These are phyloP conservation scores for Scytalopus superciliaris DNA, from an alignment of 2,113 vertebrate species.

Conservation along the genomic window DNA sequence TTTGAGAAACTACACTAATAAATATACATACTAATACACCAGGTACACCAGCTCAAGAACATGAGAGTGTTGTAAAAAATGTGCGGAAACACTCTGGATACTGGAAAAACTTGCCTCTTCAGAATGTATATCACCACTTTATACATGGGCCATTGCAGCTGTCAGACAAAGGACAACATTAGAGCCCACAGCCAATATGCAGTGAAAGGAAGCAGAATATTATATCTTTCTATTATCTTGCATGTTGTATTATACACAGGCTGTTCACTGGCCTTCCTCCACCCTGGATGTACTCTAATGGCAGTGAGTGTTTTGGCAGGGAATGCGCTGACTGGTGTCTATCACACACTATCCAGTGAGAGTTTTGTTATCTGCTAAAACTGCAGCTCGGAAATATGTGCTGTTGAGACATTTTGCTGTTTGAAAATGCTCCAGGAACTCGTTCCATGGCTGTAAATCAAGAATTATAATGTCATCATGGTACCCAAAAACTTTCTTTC, in stretches of 20 bases:
- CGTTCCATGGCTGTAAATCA: neutral
- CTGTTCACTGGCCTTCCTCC: neutral
- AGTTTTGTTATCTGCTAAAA: slow-evolving; percentile 9
- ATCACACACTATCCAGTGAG: neutral
- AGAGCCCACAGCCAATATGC: neutral
- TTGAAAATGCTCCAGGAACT: slow-evolving; percentile 21
- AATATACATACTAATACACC: neutral
- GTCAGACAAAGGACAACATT: neutral
- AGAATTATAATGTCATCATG: neutral
- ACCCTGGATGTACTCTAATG: neutral
- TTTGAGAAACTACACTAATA: neutral
- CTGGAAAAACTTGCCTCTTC: neutral
- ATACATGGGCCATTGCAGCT: neutral
- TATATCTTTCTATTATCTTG: neutral
- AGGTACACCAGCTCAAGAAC: neutral
- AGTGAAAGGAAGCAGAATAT: neutral
- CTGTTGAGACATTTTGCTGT: neutral
- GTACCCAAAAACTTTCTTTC: neutral
- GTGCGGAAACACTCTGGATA: neutral
- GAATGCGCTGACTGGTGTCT: neutral
- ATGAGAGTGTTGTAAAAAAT: neutral
- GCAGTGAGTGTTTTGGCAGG: neutral
- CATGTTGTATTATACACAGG: neutral
- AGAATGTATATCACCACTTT: neutral
- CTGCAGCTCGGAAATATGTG: neutral